Percentiles rank a stretch among this genome's conserved stretches.
Conservation (phyloP, 2,113 vertebrate genomes). For the Dicaeum eximium region DNA sequence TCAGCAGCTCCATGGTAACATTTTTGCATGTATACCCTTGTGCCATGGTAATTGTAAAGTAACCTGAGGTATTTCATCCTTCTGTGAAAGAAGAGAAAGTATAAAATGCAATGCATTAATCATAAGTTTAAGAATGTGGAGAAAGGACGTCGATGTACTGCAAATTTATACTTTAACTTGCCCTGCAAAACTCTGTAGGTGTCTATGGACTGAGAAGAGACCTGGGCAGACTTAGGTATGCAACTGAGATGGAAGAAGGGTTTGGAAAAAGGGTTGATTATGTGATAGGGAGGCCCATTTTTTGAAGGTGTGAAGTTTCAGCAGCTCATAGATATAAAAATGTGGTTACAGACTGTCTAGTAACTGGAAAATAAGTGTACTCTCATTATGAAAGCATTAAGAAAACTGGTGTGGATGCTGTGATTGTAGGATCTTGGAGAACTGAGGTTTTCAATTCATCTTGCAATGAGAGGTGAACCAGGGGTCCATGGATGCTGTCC, state of each 20-base stretch:
- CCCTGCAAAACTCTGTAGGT: background rate
- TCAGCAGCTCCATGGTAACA: slow-evolving; percentile 41
- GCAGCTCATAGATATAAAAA: background rate
- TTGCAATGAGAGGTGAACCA: background rate
- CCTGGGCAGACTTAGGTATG: background rate
- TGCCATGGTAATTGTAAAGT: background rate
- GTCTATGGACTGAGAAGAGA: background rate
- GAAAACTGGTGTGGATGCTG: background rate
- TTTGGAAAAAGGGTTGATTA: background rate
- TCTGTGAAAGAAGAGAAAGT: background rate
- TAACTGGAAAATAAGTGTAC: background rate
- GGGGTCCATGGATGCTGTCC: background rate
- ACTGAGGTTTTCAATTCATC: background rate
- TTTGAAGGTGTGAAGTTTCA: background rate
- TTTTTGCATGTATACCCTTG: background rate
- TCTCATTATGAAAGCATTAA: background rate
- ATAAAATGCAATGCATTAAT: background rate
- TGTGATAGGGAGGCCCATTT: background rate
- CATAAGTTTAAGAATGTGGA: background rate
- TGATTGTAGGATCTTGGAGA: background rate
- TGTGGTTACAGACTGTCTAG: background rate
- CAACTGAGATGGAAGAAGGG: background rate
- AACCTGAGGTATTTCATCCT: slow-evolving; percentile 10
- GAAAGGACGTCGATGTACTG: background rate
- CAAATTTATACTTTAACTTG: background rate